Conservation (phyloP, 2,113 vertebrate species). For the Pangasianodon gigas region DNA sequence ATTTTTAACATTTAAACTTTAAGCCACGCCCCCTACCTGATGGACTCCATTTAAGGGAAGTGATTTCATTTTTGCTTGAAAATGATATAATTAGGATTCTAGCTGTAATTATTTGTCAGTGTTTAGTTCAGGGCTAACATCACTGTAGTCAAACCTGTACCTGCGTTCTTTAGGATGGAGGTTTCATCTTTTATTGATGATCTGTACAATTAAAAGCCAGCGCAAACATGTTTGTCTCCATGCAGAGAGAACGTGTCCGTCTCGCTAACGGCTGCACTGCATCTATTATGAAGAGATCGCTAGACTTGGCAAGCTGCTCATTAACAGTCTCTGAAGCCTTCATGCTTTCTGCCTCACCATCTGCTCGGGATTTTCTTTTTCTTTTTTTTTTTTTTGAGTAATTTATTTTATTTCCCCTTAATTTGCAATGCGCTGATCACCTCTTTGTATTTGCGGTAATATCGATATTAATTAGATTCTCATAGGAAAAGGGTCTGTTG, state of each 20-base stretch:
- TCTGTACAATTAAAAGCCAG: neutral
- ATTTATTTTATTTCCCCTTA: conserved; percentile 17
- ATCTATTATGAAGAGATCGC: conserved; percentile 34
- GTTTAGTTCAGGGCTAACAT: neutral
- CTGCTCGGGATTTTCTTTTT: conserved; percentile 14
- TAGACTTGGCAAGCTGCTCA: conserved; percentile 47
- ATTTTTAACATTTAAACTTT: neutral
- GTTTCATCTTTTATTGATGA: neutral
- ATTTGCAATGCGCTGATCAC: neutral
- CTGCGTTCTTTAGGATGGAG: neutral
- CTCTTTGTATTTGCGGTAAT: neutral
- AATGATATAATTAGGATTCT: neutral
- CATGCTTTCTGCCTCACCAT: conserved; percentile 43
- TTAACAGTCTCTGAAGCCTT: conserved; percentile 51
- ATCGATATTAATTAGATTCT: neutral
- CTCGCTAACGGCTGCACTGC: conserved; percentile 27
- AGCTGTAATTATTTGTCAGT: too few species aligned
- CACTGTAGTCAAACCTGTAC: neutral
- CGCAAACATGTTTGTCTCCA: conserved; percentile 12
- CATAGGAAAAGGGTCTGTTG: neutral
- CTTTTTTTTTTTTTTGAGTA: neutral
- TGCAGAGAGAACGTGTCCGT: neutral
- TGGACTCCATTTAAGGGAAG: neutral
- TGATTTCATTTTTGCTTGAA: neutral
- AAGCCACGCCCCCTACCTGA: neutral